phyloP scores from a whole-genome alignment of 2,113 vertebrate genomes.

The Rhinolophus sinicus region DNA sequence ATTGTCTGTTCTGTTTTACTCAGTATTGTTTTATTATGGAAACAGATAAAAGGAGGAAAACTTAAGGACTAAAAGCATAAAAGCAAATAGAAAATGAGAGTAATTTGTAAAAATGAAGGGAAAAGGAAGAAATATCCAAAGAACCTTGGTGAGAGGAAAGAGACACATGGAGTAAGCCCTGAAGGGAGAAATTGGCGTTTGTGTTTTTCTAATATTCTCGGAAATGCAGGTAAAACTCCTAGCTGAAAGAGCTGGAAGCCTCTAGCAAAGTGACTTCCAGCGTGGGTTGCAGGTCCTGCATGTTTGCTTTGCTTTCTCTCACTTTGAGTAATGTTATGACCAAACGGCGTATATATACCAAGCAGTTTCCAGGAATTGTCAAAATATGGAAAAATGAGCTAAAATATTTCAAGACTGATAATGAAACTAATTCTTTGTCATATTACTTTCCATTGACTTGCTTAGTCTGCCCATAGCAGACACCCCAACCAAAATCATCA shows the following conservation, averaged over 20 bases:
- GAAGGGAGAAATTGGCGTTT: slow-evolving; percentile 52
- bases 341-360: background rate
- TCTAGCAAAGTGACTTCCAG: background rate
- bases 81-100: background rate
- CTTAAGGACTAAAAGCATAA: background rate
- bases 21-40: background rate
- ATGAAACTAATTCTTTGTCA: background rate
- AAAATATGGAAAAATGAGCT: background rate
- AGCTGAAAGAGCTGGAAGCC: too few species aligned
- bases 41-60: background rate
- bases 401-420: background rate
- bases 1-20: background rate
- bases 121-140: background rate
- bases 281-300: accelerated
- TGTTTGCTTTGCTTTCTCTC: background rate
- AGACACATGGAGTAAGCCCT: background rate
- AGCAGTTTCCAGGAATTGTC: background rate
- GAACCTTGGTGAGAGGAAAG: background rate
- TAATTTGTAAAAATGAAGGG: background rate
- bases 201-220: slow-evolving; percentile 31
- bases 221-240: background rate
- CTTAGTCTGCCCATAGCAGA: background rate
- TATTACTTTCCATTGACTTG: background rate
- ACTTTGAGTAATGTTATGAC: background rate
- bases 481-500: background rate